Percentiles rank a stretch among this genome's conserved stretches.
These are phyloP conservation scores for Cynodonichthys magdalenae DNA, from an alignment of 2,797 vertebrate genomes.

Conservation along the genomic window DNA sequence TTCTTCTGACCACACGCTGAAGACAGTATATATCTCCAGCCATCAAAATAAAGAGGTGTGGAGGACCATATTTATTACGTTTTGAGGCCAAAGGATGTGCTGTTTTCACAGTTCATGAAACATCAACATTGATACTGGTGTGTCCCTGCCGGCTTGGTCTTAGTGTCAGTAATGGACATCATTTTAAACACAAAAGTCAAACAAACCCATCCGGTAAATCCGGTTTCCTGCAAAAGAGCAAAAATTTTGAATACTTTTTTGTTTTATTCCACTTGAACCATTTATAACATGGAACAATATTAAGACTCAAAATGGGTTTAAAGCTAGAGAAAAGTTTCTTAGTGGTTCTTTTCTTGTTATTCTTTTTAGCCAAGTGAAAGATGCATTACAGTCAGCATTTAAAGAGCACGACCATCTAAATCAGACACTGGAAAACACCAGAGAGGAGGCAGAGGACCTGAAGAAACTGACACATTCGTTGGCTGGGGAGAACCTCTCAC, in stretches of 20 bases:
- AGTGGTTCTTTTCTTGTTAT: slow-evolving; percentile 25
- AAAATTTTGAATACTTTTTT: neutral
- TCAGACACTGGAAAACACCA: slow-evolving; percentile 81
- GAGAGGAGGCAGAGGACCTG: slow-evolving; percentile 81
- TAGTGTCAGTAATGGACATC: slow-evolving; percentile 48
- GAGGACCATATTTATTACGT: slow-evolving; percentile 62
- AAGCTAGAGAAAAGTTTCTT: neutral
- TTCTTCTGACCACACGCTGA: slow-evolving; percentile 70
- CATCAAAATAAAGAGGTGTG: slow-evolving; percentile 48
- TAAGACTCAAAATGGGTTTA: neutral
- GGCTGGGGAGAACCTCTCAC: slow-evolving; percentile 74
- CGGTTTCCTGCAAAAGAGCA: neutral
- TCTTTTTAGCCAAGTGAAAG: slow-evolving; percentile 84
- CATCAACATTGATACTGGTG: slow-evolving; percentile 66
- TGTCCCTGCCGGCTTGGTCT: slow-evolving; percentile 52
- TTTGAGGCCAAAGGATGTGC: slow-evolving; percentile 57
- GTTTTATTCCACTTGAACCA: too few species aligned
- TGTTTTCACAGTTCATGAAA: slow-evolving; percentile 63
- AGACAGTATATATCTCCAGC: slow-evolving; percentile 69
- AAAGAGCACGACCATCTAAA: slow-evolving; percentile 87
- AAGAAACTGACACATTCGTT: slow-evolving; percentile 76
- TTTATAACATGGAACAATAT: neutral
- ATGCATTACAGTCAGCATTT: slow-evolving; percentile 81
- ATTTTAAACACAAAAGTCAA: slow-evolving; percentile 39
- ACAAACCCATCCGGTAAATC: slow-evolving; percentile 11